A percentile compares a stretch with the other conserved stretches of the same genome.
phyloP scores from a whole-genome alignment of 2,113 vertebrate species.

The Pluvialis apricaria region DNA sequence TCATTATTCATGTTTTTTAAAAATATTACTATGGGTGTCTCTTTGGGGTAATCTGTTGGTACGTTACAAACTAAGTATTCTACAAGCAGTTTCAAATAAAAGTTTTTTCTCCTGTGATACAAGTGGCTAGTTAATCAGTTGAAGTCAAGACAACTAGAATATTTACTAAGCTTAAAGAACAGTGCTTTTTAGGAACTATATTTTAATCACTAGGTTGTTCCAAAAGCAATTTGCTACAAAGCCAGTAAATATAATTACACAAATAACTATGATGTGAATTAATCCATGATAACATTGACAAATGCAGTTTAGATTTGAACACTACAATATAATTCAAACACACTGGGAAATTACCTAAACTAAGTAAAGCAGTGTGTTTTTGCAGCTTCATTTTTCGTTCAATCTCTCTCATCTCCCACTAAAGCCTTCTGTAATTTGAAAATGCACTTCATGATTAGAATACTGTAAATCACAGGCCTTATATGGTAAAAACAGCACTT shows the following conservation, averaged over 20 bases:
- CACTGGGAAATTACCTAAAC: not conserved
- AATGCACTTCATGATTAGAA: not conserved
- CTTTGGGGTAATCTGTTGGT: not conserved
- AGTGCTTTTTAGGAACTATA: not conserved
- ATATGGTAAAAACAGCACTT: not conserved
- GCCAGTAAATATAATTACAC: slow-evolving; percentile 55
- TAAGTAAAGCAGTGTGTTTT: not conserved
- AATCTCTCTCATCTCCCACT: not conserved
- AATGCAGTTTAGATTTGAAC: slow-evolving; percentile 43
- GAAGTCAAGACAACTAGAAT: not conserved
- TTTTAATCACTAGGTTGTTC: not conserved
- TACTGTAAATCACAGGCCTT: not conserved
- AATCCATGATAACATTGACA: slow-evolving; percentile 24
- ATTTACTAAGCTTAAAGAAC: not conserved
- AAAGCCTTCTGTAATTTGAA: slow-evolving; percentile 15
- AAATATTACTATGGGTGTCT: not conserved
- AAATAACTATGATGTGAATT: slow-evolving; percentile 51
- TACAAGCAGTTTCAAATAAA: not conserved
- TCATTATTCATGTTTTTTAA: not conserved
- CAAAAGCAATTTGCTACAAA: slow-evolving; percentile 39
- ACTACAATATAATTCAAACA: not conserved
- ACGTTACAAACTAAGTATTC: not conserved
- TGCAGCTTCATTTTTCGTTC: not conserved
- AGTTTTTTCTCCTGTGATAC: not conserved
- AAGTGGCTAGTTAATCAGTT: not conserved